phyloP scores from a whole-genome alignment of 2,113 vertebrate species.

The Pongo pygmaeus region DNA sequence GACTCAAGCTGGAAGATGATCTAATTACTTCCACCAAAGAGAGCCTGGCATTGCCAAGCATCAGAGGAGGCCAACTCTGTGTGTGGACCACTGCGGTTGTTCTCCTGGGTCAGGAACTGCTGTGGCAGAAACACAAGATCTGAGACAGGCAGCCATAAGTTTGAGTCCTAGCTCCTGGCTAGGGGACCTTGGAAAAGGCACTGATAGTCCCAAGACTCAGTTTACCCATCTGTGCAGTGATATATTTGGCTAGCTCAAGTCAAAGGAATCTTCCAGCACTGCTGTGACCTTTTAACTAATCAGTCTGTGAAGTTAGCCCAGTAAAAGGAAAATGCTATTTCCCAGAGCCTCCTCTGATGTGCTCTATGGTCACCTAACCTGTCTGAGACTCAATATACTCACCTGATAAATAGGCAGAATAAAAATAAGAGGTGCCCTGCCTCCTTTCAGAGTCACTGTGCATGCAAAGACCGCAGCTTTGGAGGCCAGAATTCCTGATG shows the following conservation, averaged over 20 bases:
- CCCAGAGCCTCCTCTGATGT: rapidly evolving
- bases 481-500: background rate
- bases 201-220: background rate
- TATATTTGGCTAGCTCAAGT: background rate
- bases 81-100: rapidly evolving
- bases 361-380: background rate
- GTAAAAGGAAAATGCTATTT: background rate
- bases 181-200: background rate
- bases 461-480: background rate
- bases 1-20: background rate
- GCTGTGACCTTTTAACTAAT: background rate
- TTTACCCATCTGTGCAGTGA: background rate
- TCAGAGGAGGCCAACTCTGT: rapidly evolving
- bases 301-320: background rate
- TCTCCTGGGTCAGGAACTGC: background rate
- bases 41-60: background rate
- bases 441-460: background rate
- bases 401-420: background rate
- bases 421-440: too few relatives aligned
- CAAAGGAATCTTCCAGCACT: background rate
- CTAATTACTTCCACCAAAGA: background rate
- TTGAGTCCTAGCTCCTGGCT: background rate
- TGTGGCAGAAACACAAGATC: background rate
- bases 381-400: background rate
- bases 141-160: too few relatives aligned